These are phyloP conservation scores for Sphyrna mokarran DNA, from an alignment of 2,113 vertebrate species.

Conservation along the genomic window DNA sequence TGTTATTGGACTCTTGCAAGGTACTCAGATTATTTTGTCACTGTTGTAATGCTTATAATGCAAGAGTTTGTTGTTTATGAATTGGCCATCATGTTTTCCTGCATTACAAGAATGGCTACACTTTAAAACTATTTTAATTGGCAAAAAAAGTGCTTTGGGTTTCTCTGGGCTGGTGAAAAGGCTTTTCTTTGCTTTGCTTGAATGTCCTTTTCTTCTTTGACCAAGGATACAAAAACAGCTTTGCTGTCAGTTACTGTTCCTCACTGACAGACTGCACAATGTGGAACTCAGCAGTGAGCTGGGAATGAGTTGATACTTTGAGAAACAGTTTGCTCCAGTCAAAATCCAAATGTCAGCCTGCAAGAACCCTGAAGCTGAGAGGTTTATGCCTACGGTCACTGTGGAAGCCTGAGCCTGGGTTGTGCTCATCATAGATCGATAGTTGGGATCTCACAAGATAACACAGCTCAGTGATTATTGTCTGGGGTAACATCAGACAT, in stretches of 20 bases:
- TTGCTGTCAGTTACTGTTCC: background rate
- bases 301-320: background rate
- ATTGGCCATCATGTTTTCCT: background rate
- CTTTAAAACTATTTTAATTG: background rate
- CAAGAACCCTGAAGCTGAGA: background rate
- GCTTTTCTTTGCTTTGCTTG: background rate
- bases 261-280: background rate
- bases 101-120: background rate
- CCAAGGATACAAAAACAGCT: background rate
- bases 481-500: background rate
- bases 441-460: background rate
- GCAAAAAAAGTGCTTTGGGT: background rate
- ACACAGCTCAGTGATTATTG: background rate
- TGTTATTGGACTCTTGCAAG: background rate
- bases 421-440: background rate
- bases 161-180: background rate
- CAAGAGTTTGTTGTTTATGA: background rate
- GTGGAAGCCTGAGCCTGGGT: background rate
- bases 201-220: background rate
- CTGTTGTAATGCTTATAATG: background rate
- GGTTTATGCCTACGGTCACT: background rate
- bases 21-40: background rate
- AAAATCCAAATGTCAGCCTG: background rate
- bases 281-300: background rate
- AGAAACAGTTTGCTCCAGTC: background rate